Base-by-base conservation (phyloP, 2,888 invertebrate species). In the Euspilapteryx auroguttella region DNA sequence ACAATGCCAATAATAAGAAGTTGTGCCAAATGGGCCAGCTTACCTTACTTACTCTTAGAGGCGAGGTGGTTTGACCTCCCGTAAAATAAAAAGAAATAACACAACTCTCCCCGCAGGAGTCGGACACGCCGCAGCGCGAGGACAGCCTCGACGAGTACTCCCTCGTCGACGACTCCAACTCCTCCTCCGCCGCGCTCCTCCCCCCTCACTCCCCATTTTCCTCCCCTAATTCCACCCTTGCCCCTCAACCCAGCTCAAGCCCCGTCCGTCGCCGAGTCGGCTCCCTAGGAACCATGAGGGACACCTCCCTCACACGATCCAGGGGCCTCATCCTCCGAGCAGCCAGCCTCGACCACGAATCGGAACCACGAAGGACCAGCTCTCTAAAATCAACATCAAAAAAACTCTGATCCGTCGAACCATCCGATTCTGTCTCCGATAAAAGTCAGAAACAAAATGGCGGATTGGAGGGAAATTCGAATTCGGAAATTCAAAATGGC, bases 391-490 rank as follows among this genome's bases (percentile, higher is more conserved):
- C 66, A 35, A 45, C 69, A 2, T 66, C 65, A 39, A 71, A 75
- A 47, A 61, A 61, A 53, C 75, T 76, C 62, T 76, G 75, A 76
- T 75, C 73, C 61, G 50, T 39, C 55, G 59, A 55, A 45, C 54
- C 47, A 27, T 34, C 32, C 21, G 37, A 43, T 47, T 50, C 5
- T n/a, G n/a, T n/a, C n/a, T n/a, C n/a, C n/a, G n/a, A n/a, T 17
- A 17, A 5, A 17, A 5, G 17, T 8, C 17, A 5, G 17, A 8
- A 17, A 17, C 17, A 17, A 17, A 8, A 17, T 17, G 17, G 17
- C 50, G 48, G 48, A 36, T 27, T 25, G 25, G 7, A 20, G 25
- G 14, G 23, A n/a, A n/a, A n/a, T n/a, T n/a, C n/a, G n/a, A n/a
- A 21, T n/a, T 21, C 21, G 9, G 10, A 27, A 27, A 24, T 9